phyloP scores from a whole-genome alignment of 2,113 vertebrate genomes.

The Calypte anna region DNA sequence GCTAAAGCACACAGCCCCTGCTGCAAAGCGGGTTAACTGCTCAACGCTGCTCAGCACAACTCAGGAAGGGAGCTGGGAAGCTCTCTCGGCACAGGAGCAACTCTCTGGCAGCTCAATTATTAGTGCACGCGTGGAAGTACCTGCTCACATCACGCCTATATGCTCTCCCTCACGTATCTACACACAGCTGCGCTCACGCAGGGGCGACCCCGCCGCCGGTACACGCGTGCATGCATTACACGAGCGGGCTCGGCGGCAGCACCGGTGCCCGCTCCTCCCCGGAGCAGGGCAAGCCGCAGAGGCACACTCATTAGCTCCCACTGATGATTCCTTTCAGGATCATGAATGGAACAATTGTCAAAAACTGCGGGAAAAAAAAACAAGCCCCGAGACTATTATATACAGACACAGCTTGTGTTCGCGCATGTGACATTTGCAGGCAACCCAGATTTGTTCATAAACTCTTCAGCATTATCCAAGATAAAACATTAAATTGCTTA shows the following conservation, averaged over 20 bases:
- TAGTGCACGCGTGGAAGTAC: constrained; percentile 5
- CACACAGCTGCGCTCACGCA: not conserved
- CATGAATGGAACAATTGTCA: constrained; percentile 69
- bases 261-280: constrained; percentile 38
- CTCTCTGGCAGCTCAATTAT: not conserved
- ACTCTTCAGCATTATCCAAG: constrained; percentile 42
- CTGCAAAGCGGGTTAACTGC: not conserved
- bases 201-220: not conserved
- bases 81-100: not conserved
- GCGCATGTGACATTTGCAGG: constrained; percentile 63
- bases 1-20: not conserved
- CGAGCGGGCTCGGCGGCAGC: not conserved
- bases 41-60: not conserved
- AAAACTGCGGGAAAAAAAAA: constrained; percentile 62
- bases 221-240: constrained; percentile 52
- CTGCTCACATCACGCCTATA: not conserved
- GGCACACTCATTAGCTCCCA: constrained; percentile 54
- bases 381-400: constrained; percentile 47
- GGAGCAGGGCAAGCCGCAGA: constrained; percentile 3
- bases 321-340: constrained; percentile 63
- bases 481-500: constrained; percentile 47
- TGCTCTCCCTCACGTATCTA: not conserved
- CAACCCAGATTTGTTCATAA: constrained; percentile 70
- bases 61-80: not conserved
- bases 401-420: constrained; percentile 53